Percentiles rank a stretch among this genome's conserved stretches.
Conservation (phyloP, 2,113 vertebrate species). For the Muntiacus reevesi region DNA sequence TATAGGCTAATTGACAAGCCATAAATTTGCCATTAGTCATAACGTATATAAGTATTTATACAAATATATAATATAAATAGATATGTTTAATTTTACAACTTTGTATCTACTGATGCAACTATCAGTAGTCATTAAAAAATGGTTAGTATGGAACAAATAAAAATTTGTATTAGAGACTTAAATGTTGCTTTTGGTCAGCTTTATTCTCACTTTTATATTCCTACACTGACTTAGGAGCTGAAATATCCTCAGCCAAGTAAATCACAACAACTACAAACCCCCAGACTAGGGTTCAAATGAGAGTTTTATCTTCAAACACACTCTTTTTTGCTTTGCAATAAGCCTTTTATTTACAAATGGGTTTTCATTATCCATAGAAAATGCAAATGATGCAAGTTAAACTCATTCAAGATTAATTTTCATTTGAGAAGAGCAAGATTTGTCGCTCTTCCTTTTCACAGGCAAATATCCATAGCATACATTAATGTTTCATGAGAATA, state of each 20-base stretch:
- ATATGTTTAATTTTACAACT: background rate
- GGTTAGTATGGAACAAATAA: background rate
- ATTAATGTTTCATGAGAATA: constrained; percentile 69
- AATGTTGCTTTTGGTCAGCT: background rate
- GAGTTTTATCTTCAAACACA: background rate
- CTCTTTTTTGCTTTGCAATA: background rate
- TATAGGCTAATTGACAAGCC: background rate
- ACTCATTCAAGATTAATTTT: constrained; percentile 67
- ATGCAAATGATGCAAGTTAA: constrained; percentile 46
- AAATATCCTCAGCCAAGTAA: background rate
- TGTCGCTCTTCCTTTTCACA: background rate
- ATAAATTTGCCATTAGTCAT: background rate
- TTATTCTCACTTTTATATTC: background rate
- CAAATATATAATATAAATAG: background rate
- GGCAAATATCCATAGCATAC: constrained; percentile 31
- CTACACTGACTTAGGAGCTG: background rate
- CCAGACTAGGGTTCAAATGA: background rate
- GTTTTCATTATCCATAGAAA: constrained; percentile 41
- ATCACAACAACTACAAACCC: background rate
- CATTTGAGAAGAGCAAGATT: constrained; percentile 42
- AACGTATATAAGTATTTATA: background rate
- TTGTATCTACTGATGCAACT: background rate
- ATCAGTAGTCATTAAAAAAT: background rate
- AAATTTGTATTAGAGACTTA: background rate
- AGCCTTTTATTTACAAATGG: constrained; percentile 48